Conservation (phyloP, 1,140 invertebrate species). For the Lasaia peninsularis region DNA sequence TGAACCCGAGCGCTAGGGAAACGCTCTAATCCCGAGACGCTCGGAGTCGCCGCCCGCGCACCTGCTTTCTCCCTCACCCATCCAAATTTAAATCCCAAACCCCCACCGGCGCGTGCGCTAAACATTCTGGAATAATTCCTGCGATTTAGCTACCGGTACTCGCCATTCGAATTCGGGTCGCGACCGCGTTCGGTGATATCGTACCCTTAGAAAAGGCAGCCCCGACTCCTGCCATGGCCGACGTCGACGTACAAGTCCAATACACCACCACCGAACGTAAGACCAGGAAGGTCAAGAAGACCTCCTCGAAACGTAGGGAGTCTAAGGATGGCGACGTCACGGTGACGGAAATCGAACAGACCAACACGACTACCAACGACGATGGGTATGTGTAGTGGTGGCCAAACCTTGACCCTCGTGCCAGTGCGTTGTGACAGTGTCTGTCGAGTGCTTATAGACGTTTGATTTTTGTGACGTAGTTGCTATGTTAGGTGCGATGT, state of each 20-base stretch:
- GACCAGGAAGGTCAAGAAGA: constrained; percentile 93
- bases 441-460: constrained; percentile 52
- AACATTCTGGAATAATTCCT: constrained; percentile 76
- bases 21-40: constrained; percentile 50
- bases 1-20: constrained; percentile 45
- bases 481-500: constrained; percentile 26
- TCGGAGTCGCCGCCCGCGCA: constrained; percentile 69
- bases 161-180: constrained; percentile 76
- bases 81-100: constrained; percentile 76
- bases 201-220: constrained; percentile 43
- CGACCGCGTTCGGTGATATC: constrained; percentile 73
- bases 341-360: constrained; percentile 88
- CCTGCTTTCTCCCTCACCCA: constrained; percentile 75
- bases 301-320: constrained; percentile 85
- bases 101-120: constrained; percentile 63
- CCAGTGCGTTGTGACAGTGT: constrained; percentile 56
- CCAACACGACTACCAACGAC: constrained; percentile 82
- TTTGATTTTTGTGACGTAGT: constrained; percentile 32
- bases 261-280: constrained; percentile 90
- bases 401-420: constrained; percentile 56
- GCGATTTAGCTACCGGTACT: constrained; percentile 65
- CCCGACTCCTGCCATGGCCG: constrained; percentile 82
- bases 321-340: constrained; percentile 87
- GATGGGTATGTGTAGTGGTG: constrained; percentile 89
- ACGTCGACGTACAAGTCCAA: constrained; percentile 91